Conservation (phyloP, 2,888 invertebrate genomes). For the Melieria crassipennis region DNA sequence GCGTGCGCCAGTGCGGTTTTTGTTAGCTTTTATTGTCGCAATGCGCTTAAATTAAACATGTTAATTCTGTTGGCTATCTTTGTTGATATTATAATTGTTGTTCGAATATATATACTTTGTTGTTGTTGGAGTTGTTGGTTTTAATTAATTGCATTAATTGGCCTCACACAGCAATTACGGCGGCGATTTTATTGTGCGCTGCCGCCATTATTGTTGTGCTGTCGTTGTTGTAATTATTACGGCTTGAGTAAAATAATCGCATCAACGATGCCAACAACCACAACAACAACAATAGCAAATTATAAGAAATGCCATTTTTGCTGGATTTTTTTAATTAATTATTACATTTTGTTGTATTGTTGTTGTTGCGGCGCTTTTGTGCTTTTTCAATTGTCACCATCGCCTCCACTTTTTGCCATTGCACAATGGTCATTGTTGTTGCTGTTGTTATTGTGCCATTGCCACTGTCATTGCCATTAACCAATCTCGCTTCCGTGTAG, state of each 20-base stretch:
- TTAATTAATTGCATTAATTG: conserved; percentile 33
- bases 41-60: no score
- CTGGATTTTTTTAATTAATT: neutral
- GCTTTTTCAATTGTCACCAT: neutral
- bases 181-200: neutral
- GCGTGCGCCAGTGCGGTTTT: no score
- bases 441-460: no score
- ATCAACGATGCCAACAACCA: conserved; percentile 2
- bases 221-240: neutral
- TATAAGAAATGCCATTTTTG: neutral
- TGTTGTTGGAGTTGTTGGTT: conserved; percentile 17
- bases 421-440: neutral
- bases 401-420: neutral
- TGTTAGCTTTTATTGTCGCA: no score
- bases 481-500: no score
- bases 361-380: neutral
- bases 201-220: neutral
- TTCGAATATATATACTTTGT: neutral
- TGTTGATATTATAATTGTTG: no score
- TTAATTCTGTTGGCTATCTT: no score
- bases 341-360: conserved; percentile 1
- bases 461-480: no score
- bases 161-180: conserved; percentile 27
- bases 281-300: neutral
- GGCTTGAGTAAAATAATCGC: neutral